These are phyloP conservation scores for Hesperia comma DNA, from an alignment of 2,888 invertebrate genomes.

Conservation along the genomic window DNA sequence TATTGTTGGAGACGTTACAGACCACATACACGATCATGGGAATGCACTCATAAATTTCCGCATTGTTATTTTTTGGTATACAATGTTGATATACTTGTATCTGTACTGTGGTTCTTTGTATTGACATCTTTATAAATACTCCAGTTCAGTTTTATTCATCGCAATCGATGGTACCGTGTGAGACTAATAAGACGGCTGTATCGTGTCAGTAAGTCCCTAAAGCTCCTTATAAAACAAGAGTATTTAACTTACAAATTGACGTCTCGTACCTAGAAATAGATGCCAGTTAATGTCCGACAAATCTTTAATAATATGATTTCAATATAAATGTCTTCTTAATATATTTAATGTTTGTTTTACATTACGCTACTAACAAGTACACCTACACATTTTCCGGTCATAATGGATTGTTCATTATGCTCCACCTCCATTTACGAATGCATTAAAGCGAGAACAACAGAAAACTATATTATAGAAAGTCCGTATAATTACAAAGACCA, in stretches of 20 bases:
- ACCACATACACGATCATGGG: slow-evolving; percentile 44
- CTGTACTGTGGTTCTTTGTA: slow-evolving; percentile 15
- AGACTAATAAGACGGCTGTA: slow-evolving; percentile 31
- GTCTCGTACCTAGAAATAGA: slow-evolving; percentile 6
- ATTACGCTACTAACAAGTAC: slow-evolving; percentile 39
- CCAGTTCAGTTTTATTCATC: slow-evolving; percentile 44
- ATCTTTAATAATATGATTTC: slow-evolving; percentile 26
- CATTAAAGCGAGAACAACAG: slow-evolving; percentile 44
- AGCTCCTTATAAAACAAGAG: background rate
- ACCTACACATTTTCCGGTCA: slow-evolving; percentile 48
- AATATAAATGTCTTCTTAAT: slow-evolving; percentile 26
- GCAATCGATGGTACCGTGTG: slow-evolving; percentile 46
- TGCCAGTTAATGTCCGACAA: slow-evolving; percentile 17
- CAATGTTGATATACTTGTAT: slow-evolving; percentile 3
- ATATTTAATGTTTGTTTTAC: slow-evolving; percentile 33
- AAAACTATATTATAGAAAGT: slow-evolving; percentile 45
- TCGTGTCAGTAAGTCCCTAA: background rate
- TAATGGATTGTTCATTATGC: slow-evolving; percentile 53
- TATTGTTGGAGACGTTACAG: slow-evolving; percentile 59
- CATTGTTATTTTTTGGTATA: slow-evolving; percentile 63
- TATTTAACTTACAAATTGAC: slow-evolving; percentile 8
- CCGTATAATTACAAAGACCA: slow-evolving; percentile 23
- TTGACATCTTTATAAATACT: slow-evolving; percentile 22
- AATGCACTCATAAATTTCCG: slow-evolving; percentile 74
- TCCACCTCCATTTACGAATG: slow-evolving; percentile 46